Evolutionary conservation across 2,113 vertebrate species (phyloP).

Genomic region (Pseudonaja textilis): DNA sequence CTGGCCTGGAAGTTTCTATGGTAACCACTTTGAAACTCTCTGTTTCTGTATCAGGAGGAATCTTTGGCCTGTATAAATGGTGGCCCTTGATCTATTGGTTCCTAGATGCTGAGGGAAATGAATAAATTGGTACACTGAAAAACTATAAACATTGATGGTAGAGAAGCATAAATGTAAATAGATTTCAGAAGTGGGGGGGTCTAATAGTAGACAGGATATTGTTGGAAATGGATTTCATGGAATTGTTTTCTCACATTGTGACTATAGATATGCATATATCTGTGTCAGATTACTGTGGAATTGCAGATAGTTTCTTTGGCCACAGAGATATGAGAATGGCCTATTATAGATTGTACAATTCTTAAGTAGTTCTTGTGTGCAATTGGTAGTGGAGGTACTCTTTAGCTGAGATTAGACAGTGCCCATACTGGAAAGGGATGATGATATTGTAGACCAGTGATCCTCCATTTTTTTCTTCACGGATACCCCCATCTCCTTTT

Average conservation of each 20-base stretch:
- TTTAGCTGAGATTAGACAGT: neutral
- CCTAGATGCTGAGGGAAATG: neutral
- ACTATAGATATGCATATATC: neutral
- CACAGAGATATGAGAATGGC: neutral
- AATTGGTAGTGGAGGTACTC: neutral
- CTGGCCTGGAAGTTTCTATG: conserved; percentile 1
- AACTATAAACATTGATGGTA: neutral
- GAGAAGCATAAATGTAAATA: neutral
- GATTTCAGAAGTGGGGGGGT: neutral
- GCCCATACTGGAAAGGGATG: neutral
- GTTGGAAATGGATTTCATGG: neutral
- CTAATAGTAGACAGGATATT: neutral
- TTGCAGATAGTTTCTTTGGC: neutral
- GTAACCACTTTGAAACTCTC: neutral
- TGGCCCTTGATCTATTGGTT: neutral
- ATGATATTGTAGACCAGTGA: neutral
- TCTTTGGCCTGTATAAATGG: neutral
- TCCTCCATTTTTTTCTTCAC: neutral
- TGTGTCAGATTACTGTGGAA: neutral
- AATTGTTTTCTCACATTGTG: neutral
- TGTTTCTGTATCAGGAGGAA: neutral
- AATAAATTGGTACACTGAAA: neutral
- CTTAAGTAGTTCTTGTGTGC: neutral
- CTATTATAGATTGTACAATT: neutral
- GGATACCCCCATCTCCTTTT: neutral